phyloP scores from a whole-genome alignment of 2,113 vertebrate genomes.

The Fukomys damarensis region DNA sequence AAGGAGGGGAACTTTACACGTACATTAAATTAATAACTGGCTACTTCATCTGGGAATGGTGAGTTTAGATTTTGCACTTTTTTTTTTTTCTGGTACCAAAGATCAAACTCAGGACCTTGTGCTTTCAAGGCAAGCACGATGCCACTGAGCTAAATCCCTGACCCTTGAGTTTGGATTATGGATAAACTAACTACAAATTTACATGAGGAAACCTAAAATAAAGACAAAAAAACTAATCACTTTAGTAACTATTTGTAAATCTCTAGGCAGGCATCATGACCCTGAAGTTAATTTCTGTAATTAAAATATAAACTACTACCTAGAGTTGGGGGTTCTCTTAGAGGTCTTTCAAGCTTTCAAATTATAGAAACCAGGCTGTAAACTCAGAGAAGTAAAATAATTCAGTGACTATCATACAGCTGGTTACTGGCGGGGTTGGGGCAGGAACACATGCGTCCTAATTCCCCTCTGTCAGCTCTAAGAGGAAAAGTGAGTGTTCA shows the following conservation, averaged over 20 bases:
- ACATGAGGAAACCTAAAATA: neutral
- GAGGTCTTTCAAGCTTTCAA: neutral
- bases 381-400: slow-evolving; percentile 15
- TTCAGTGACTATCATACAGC: neutral
- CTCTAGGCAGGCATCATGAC: neutral
- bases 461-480: neutral
- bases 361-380: slow-evolving; percentile 1
- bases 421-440: neutral
- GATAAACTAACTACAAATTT: neutral
- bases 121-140: no score
- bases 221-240: neutral
- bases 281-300: slow-evolving; percentile 37
- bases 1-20: neutral
- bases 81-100: no score
- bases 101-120: no score
- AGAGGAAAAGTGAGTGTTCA: slow-evolving; percentile 55
- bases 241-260: slow-evolving; percentile 6
- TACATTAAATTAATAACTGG: neutral
- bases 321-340: neutral
- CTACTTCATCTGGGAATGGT: neutral
- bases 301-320: neutral
- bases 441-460: neutral
- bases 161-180: neutral
- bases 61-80: slow-evolving; percentile 26
- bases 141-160: no score